Evolutionary conservation across 1,140 invertebrate genomes (phyloP).

Genomic region (Drosophila oshimai): DNA sequence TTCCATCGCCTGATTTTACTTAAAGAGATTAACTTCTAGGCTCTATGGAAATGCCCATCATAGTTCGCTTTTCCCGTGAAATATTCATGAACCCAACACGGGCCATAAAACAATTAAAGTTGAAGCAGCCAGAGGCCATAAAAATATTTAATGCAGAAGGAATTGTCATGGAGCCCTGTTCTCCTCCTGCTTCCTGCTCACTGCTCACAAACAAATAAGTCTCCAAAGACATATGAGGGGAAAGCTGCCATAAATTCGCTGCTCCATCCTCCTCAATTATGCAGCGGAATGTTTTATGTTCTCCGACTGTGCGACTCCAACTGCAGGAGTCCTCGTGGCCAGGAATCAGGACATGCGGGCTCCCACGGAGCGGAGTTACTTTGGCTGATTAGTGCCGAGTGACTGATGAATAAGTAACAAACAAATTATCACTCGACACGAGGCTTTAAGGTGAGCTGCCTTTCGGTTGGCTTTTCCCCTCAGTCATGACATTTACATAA

Average conservation of each 20-base stretch:
- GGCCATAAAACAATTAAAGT: conserved; percentile 75
- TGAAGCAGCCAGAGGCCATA: conserved; percentile 55
- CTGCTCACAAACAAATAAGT: conserved; percentile 60
- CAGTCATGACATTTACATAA: conserved; percentile 51
- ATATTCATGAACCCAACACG: conserved; percentile 67
- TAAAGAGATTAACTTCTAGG: conserved; percentile 77
- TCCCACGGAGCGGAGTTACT: conserved; percentile 42
- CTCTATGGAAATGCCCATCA: conserved; percentile 40
- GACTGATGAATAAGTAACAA: conserved; percentile 69
- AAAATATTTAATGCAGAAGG: conserved; percentile 78
- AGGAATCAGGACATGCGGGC: conserved; percentile 36
- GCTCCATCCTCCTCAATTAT: conserved; percentile 65
- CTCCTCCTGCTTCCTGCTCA: too few species aligned
- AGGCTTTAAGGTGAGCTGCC: neutral
- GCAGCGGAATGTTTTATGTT: conserved; percentile 73
- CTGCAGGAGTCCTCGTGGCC: conserved; percentile 59
- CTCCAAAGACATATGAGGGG: conserved; percentile 73
- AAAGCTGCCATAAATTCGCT: conserved; percentile 67
- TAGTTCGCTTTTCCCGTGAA: conserved; percentile 59
- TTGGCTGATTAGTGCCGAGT: conserved; percentile 75
- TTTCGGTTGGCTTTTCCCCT: neutral
- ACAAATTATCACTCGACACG: conserved; percentile 46
- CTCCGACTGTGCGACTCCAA: conserved; percentile 13
- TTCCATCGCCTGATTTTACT: conserved; percentile 66
- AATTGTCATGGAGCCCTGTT: conserved; percentile 51